These are phyloP conservation scores for Motacilla tschutschensis DNA, from an alignment of 2,113 vertebrate genomes.

Conservation along the genomic window DNA sequence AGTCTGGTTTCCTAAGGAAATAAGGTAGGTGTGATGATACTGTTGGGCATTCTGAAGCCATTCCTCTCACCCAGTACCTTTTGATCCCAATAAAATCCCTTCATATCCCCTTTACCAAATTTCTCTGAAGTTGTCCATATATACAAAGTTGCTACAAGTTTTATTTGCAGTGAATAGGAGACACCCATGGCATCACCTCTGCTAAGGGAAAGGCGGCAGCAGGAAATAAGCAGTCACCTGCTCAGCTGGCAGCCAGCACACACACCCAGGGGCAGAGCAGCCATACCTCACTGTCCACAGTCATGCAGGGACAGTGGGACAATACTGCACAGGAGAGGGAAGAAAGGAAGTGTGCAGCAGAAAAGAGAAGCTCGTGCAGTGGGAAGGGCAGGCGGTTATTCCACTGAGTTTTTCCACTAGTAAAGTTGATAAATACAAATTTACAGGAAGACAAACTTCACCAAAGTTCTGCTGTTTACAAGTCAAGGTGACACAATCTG, in stretches of 20 bases:
- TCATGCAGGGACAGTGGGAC: background rate
- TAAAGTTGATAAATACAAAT: background rate
- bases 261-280: background rate
- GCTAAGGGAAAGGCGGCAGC: background rate
- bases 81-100: background rate
- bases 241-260: background rate
- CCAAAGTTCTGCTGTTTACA: background rate
- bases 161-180: background rate
- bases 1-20: constrained; percentile 23
- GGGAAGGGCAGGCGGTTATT: background rate
- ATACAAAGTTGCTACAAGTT: background rate
- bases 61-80: background rate
- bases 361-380: background rate
- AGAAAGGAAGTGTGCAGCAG: background rate
- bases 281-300: background rate
- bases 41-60: background rate
- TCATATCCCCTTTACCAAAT: background rate
- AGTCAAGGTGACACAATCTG: background rate
- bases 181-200: background rate
- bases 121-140: background rate
- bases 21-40: background rate
- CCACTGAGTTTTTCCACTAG: background rate
- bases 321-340: background rate
- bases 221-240: background rate
- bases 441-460: background rate